These are phyloP conservation scores for Onthophagus sagittarius DNA, from an alignment of 2,888 invertebrate genomes.

Conservation along the genomic window DNA sequence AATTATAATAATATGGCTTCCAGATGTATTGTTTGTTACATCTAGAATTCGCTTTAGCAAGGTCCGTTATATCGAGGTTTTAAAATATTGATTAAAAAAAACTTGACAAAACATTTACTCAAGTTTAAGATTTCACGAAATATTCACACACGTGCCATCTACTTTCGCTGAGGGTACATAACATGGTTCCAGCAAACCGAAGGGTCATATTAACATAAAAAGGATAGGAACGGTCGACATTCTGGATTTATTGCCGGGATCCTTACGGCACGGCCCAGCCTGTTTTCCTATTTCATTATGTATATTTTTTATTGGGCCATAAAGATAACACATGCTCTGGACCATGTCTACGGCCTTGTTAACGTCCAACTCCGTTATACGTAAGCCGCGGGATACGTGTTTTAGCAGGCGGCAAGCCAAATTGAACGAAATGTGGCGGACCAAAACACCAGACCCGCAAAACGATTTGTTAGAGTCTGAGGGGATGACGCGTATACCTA, in stretches of 20 bases:
- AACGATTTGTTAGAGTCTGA: background rate
- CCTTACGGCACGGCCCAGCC: background rate
- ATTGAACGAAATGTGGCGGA: background rate
- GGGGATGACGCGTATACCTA: background rate
- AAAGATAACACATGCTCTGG: conserved; percentile 11
- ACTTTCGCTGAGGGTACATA: background rate
- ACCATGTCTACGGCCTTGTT: conserved; percentile 10
- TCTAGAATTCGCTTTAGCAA: too few species aligned
- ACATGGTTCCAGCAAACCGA: background rate
- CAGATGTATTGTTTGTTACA: too few species aligned
- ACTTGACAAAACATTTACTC: background rate
- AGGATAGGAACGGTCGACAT: background rate
- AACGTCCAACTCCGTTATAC: background rate
- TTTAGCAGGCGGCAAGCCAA: background rate
- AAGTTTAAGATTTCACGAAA: background rate
- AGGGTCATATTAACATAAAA: background rate
- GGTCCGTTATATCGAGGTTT: too few species aligned
- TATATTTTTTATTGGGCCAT: conserved; percentile 11
- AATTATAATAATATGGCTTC: too few species aligned
- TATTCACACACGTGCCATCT: background rate
- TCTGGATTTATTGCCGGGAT: background rate
- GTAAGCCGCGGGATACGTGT: background rate
- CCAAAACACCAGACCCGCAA: too few species aligned
- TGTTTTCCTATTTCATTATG: conserved; percentile 13
- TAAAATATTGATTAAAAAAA: background rate